Conservation (phyloP, 2,888 invertebrate genomes). For the Chymomyza caudatula region DNA sequence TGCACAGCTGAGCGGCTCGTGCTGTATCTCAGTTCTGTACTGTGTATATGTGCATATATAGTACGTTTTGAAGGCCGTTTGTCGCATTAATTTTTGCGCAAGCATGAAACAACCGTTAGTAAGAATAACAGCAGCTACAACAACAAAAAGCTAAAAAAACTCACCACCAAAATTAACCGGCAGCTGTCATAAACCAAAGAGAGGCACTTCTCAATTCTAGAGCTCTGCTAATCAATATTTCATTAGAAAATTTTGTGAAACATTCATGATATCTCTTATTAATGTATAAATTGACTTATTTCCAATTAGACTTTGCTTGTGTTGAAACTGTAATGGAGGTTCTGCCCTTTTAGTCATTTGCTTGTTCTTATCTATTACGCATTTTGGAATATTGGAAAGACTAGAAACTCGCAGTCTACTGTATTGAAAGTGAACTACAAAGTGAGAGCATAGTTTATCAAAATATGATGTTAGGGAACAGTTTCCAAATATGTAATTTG, state of each 20-base stretch:
- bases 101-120: too few species aligned
- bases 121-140: too few species aligned
- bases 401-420: neutral
- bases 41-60: too few species aligned
- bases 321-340: neutral
- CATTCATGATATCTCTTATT: neutral
- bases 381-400: neutral
- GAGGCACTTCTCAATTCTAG: neutral
- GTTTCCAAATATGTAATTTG: too few species aligned
- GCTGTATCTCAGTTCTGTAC: neutral
- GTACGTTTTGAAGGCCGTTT: constrained; percentile 2
- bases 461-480: too few species aligned
- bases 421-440: too few species aligned
- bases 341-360: neutral
- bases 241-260: neutral
- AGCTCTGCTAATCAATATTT: constrained; percentile 27
- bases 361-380: neutral
- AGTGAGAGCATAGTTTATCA: too few species aligned
- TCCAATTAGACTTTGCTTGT: neutral
- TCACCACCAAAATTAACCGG: constrained; percentile 1
- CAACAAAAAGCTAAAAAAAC: neutral
- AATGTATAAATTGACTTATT: neutral
- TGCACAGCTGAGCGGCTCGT: constrained; percentile 36
- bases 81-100: neutral
- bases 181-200: neutral